phyloP scores from a whole-genome alignment of 2,888 invertebrate genomes.

The Altica lythri region DNA sequence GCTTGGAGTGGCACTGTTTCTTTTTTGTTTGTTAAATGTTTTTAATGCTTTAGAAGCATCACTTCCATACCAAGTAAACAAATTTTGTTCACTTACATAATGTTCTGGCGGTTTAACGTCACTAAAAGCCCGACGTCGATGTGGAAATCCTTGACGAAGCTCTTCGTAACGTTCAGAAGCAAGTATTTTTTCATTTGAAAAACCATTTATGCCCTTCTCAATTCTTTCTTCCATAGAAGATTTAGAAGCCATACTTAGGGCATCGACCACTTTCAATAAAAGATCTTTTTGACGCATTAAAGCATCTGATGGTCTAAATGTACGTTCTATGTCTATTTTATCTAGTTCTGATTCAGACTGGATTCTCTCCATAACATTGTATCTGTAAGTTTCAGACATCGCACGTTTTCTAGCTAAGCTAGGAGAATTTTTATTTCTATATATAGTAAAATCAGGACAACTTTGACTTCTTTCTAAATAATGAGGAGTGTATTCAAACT shows the following conservation, averaged over 20 bases:
- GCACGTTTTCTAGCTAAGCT: constrained; percentile 61
- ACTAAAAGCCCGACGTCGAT: constrained; percentile 67
- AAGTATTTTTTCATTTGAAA: constrained; percentile 75
- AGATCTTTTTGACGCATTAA: constrained; percentile 77
- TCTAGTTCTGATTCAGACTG: constrained; percentile 64
- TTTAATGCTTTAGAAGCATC: constrained; percentile 65
- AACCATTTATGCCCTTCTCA: constrained; percentile 72
- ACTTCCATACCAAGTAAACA: constrained; percentile 73
- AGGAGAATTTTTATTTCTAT: constrained; percentile 58
- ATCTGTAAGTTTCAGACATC: constrained; percentile 64
- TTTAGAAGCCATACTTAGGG: constrained; percentile 64
- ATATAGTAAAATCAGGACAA: constrained; percentile 73
- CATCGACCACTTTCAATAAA: constrained; percentile 76
- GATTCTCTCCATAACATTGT: constrained; percentile 67
- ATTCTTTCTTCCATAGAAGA: constrained; percentile 52
- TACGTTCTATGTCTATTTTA: constrained; percentile 77
- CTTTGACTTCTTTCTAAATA: constrained; percentile 64
- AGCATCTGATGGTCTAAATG: constrained; percentile 69
- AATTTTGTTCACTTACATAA: constrained; percentile 51
- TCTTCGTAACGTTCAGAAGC: constrained; percentile 65
- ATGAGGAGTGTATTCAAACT: constrained; percentile 57
- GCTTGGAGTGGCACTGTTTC: constrained; percentile 34
- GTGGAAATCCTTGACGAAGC: constrained; percentile 22
- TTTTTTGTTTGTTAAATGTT: constrained; percentile 51
- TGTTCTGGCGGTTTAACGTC: constrained; percentile 56